These are phyloP conservation scores for Blennius ocellaris DNA, from an alignment of 2,113 vertebrate species.

Conservation along the genomic window DNA sequence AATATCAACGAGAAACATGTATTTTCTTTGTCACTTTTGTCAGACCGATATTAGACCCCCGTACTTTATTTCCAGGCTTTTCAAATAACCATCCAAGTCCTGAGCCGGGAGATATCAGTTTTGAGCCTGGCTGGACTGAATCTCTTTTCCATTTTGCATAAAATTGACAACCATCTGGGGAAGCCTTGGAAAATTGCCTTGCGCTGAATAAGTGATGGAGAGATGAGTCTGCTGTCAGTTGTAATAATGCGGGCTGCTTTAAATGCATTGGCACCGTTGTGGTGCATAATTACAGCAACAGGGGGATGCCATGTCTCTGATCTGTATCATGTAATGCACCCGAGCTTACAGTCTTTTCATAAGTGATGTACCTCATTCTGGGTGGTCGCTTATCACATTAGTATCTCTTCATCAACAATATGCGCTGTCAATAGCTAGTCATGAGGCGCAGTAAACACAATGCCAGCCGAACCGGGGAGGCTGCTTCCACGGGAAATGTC, in stretches of 20 bases:
- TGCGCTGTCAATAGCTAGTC: conserved; percentile 32
- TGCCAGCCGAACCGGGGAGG: background rate
- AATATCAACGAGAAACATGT: conserved; percentile 54
- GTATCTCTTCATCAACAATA: conserved; percentile 46
- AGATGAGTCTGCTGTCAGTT: conserved; percentile 70
- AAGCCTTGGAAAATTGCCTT: conserved; percentile 70
- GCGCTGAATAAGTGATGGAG: conserved; percentile 73
- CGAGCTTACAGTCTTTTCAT: conserved; percentile 44
- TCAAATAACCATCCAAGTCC: conserved; percentile 54
- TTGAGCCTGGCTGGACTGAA: conserved; percentile 58
- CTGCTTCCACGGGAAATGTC: conserved; percentile 8
- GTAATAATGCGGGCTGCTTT: conserved; percentile 73
- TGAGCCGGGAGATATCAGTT: conserved; percentile 57
- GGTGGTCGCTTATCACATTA: conserved; percentile 54
- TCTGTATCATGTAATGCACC: conserved; percentile 61
- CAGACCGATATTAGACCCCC: conserved; percentile 51
- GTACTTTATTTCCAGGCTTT: conserved; percentile 47
- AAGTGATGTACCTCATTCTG: conserved; percentile 55
- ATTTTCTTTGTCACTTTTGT: conserved; percentile 67
- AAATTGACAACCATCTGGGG: conserved; percentile 76
- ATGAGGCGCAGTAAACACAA: background rate
- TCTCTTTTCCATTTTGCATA: conserved; percentile 63
- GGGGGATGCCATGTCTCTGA: conserved; percentile 54
- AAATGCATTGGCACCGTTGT: conserved; percentile 71
- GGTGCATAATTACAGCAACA: conserved; percentile 69